These are phyloP conservation scores for Drosophila emarginata DNA, from an alignment of 2,888 invertebrate species.

Conservation along the genomic window DNA sequence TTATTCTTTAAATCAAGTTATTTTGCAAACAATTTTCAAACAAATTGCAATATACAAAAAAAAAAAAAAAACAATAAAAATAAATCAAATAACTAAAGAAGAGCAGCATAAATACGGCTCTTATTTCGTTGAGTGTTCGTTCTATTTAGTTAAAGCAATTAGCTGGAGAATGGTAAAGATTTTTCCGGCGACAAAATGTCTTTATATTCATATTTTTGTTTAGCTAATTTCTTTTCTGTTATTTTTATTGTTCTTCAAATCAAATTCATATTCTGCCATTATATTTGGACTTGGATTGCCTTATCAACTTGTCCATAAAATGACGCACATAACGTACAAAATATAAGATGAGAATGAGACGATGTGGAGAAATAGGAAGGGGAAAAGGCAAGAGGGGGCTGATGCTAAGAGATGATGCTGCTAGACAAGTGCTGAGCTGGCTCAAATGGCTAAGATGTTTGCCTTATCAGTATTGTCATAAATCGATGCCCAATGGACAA, in stretches of 20 bases:
- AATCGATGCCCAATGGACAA: slow-evolving; percentile 56
- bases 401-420: slow-evolving; percentile 13
- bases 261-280: slow-evolving; percentile 67
- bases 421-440: slow-evolving; percentile 23
- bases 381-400: slow-evolving; percentile 21
- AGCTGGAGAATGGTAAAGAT: not conserved
- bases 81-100: no score
- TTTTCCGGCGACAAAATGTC: slow-evolving; percentile 60
- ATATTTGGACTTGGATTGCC: slow-evolving; percentile 27
- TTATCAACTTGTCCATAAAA: slow-evolving; percentile 68
- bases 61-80: not conserved
- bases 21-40: no score
- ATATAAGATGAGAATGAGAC: not conserved
- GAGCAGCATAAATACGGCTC: not conserved
- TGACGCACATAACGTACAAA: slow-evolving; percentile 50
- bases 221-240: slow-evolving; percentile 57
- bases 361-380: not conserved
- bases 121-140: not conserved
- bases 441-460: slow-evolving; percentile 3
- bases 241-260: slow-evolving; percentile 45
- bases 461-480: slow-evolving; percentile 58
- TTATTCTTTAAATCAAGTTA: no score
- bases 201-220: slow-evolving; percentile 50
- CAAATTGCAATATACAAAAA: not conserved
- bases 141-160: not conserved